A percentile compares a stretch with the other conserved stretches of the same genome.
These are phyloP conservation scores for Leptobrachium leishanense DNA, from an alignment of 2,113 vertebrate species.

Conservation along the genomic window DNA sequence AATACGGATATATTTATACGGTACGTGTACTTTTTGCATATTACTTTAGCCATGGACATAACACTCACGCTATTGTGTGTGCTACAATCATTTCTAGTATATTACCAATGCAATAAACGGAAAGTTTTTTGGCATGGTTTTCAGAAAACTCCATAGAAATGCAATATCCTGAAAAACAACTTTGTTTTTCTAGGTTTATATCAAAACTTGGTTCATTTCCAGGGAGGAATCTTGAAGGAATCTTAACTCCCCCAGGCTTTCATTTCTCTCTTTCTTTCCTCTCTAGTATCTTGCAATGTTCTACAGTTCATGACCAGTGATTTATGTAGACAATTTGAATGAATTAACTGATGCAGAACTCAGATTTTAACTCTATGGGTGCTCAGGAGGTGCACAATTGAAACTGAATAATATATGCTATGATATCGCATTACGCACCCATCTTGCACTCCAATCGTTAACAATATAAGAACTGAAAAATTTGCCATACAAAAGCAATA, in stretches of 20 bases:
- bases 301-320: slow-evolving; percentile 39
- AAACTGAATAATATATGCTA: background rate
- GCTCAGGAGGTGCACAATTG: background rate
- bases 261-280: slow-evolving; percentile 15
- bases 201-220: slow-evolving; percentile 46
- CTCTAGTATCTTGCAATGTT: slow-evolving; percentile 29
- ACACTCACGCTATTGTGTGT: background rate
- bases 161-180: slow-evolving; percentile 46
- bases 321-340: slow-evolving; percentile 16
- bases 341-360: slow-evolving; percentile 18
- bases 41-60: background rate
- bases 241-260: slow-evolving; percentile 33
- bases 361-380: background rate
- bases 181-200: slow-evolving; percentile 44
- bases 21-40: background rate
- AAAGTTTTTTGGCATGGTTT: slow-evolving; percentile 36
- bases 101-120: slow-evolving; percentile 17
- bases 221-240: slow-evolving; percentile 42
- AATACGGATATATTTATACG: background rate
- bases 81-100: slow-evolving; percentile 3
- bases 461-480: slow-evolving; percentile 10
- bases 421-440: background rate
- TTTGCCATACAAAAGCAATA: slow-evolving; percentile 7
- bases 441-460: background rate
- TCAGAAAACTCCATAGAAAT: slow-evolving; percentile 31